A percentile compares a stretch with the other conserved stretches of the same genome.
phyloP scores from a whole-genome alignment of 2,888 invertebrate species.

The Lasioglossum morio region DNA sequence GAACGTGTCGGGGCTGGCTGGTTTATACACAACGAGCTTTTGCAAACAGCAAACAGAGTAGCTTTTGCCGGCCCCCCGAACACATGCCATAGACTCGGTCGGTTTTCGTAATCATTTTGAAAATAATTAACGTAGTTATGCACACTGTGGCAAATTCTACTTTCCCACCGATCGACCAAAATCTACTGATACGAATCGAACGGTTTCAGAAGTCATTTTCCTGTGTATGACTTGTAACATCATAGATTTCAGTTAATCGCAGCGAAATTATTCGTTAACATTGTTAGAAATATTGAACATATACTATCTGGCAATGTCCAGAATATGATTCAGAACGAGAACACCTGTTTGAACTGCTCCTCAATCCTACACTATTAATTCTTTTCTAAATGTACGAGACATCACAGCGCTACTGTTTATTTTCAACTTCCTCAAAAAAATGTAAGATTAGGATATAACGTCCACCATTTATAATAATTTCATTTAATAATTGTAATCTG shows the following conservation, averaged over 20 bases:
- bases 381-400: too few relatives aligned
- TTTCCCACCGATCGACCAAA: background rate
- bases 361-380: too few relatives aligned
- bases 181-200: background rate
- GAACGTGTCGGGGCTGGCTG: conserved; percentile 67
- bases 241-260: too few relatives aligned
- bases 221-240: background rate
- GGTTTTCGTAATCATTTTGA: conserved; percentile 49
- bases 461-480: too few relatives aligned
- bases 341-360: too few relatives aligned
- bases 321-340: too few relatives aligned
- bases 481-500: too few relatives aligned
- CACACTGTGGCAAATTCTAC: background rate
- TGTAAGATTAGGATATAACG: too few relatives aligned
- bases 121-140: conserved; percentile 37
- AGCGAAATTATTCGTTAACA: conserved; percentile 4
- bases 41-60: conserved; percentile 40
- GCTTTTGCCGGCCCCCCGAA: conserved; percentile 35
- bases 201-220: conserved; percentile 15
- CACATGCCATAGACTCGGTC: conserved; percentile 24
- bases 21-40: conserved; percentile 65
- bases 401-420: too few relatives aligned
- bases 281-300: background rate
- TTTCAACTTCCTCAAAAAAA: too few relatives aligned
- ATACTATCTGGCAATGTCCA: too few relatives aligned